Percentiles rank a stretch among this genome's conserved stretches.
Conservation (phyloP, 2,113 vertebrate species). For the Coryphaenoides rupestris region DNA sequence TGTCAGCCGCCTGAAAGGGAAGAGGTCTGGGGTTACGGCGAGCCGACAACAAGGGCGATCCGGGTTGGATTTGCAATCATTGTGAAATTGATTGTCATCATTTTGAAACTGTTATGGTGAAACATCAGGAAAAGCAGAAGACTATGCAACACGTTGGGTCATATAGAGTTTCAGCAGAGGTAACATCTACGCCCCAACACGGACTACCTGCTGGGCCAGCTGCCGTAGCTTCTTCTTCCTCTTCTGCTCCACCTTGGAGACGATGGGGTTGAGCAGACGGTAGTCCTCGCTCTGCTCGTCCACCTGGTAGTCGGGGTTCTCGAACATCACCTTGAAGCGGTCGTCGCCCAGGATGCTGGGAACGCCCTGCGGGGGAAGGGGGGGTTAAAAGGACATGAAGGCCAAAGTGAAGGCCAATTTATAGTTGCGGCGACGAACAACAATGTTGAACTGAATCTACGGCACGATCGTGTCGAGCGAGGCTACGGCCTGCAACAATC, state of each 20-base stretch:
- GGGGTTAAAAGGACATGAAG: not conserved
- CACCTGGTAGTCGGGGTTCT: conserved; percentile 97
- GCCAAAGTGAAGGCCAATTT: not conserved
- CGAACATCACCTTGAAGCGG: conserved; percentile 98
- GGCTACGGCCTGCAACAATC: no score
- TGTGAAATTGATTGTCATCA: no score
- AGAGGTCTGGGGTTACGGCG: not conserved
- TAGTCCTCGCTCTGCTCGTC: conserved; percentile 95
- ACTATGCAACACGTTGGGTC: no score
- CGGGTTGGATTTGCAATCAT: no score
- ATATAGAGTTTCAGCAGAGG: no score
- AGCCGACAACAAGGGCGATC: not conserved
- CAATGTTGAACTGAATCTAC: no score
- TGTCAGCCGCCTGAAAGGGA: conserved; percentile 57
- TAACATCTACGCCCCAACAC: no score
- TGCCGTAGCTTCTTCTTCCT: conserved; percentile 85
- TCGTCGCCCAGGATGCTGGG: conserved; percentile 88
- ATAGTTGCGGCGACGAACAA: no score
- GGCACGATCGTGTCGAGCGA: no score
- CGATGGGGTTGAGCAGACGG: conserved; percentile 92
- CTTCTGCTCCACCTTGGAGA: conserved; percentile 91
- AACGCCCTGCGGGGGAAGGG: conserved; percentile 66
- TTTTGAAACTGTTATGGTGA: no score
- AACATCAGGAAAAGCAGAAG: no score
- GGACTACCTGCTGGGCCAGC: conserved; percentile 63